These are phyloP conservation scores for Conus canariensis DNA, from an alignment of 2,888 invertebrate species.

Conservation along the genomic window DNA sequence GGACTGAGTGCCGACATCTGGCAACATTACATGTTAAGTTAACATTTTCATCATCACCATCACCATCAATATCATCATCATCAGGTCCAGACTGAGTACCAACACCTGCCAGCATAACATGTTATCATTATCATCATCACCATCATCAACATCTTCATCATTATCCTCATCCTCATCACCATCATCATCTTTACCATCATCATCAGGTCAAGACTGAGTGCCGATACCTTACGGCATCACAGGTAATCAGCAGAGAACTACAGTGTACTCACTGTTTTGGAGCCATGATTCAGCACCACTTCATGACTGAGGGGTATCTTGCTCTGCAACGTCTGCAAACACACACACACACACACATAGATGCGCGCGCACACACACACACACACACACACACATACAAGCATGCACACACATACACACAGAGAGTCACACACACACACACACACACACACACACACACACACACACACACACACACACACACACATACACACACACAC, in stretches of 20 bases:
- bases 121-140: neutral
- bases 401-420: neutral
- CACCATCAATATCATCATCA: neutral
- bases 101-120: too few species aligned
- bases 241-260: too few species aligned
- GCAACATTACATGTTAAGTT: neutral
- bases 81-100: too few species aligned
- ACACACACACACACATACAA: neutral
- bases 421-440: neutral
- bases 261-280: conserved; percentile 85
- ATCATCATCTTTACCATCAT: too few species aligned
- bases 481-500: too few species aligned
- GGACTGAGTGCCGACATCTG: conserved; percentile 89
- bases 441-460: neutral
- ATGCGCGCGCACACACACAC: neutral
- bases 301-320: conserved; percentile 81
- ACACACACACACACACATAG: neutral
- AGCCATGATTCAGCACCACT: conserved; percentile 92
- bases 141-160: neutral
- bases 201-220: too few species aligned
- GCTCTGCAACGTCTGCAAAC: conserved; percentile 75
- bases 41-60: neutral
- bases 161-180: too few species aligned
- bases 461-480: neutral
- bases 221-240: too few species aligned